Conservation (phyloP, 2,113 vertebrate genomes). For the Probosciger aterrimus region DNA sequence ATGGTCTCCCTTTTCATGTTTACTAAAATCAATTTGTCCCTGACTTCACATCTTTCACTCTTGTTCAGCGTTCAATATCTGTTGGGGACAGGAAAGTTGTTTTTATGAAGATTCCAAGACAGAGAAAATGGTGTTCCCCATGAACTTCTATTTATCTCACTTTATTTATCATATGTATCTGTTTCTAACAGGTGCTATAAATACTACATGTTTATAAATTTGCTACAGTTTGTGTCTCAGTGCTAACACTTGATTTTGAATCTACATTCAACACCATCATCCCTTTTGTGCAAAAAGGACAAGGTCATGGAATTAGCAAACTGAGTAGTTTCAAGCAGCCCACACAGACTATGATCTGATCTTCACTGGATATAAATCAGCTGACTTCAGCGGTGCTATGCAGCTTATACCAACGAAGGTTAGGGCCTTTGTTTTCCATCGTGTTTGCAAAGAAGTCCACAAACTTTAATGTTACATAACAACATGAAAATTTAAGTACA, state of each 20-base stretch:
- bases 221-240: background rate
- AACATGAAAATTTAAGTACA: background rate
- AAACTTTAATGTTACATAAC: background rate
- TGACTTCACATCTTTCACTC: background rate
- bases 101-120: background rate
- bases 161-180: background rate
- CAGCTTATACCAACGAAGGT: background rate
- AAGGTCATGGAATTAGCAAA: background rate
- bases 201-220: background rate
- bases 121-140: background rate
- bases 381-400: background rate
- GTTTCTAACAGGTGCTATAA: background rate
- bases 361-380: background rate
- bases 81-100: background rate
- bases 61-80: background rate
- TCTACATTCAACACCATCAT: background rate
- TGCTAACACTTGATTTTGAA: background rate
- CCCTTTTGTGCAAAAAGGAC: background rate
- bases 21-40: background rate
- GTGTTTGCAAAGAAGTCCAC: background rate
- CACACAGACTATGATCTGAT: background rate
- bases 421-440: background rate
- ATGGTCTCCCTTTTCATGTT: background rate
- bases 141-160: background rate
- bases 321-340: background rate